Base-by-base conservation (phyloP, 2,888 invertebrate species). In the Archaeoteleia sp. region DNA sequence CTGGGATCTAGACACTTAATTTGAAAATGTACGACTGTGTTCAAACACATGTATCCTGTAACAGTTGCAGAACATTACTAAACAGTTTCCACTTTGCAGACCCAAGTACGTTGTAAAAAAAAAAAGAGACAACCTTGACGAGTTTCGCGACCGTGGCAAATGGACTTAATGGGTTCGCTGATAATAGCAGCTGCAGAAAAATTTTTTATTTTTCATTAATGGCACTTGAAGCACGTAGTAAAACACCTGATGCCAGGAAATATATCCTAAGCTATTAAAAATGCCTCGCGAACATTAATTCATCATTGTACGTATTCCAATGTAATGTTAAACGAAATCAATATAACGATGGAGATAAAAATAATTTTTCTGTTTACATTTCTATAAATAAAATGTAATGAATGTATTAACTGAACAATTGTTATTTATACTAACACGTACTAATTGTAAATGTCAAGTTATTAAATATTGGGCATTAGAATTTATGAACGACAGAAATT, bases 31-130 rank as follows among this genome's bases (percentile, higher is more conserved):
- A 23, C 25, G 42, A 13, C 13, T 9, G 8, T 23, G 40, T 40
- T 40, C 14, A 32, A 46, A 46, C 10, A 32, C 12, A 13, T 17
- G 13, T 15, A 20, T 14, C 13, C 20, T 32, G 20, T 20, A 46
- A 20, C 10, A 14, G 20, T 20, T 32, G 20, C 30, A 32, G 30
- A 46, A 30, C 43, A 43, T 43, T 29, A 43, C 29, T 10, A 14
- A 43, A 46, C 46, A 46, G 32, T 46, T 46, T 37, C n/a, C 20
- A 37, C n/a, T 37, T 20, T 30, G 27, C 15, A 15, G 14, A 45
- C 30, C 43, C 30, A 15, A n/a, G 30, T 9, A 12, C 9, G 46
- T 46, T 46, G n/a, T n/a, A n/a, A n/a, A n/a, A n/a, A n/a, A n/a
- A 46, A 46, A 46, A 46, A 46, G 32, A 29, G n/a, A 29, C 10